phyloP scores from a whole-genome alignment of 2,113 vertebrate species.

The Meleagris gallopavo region DNA sequence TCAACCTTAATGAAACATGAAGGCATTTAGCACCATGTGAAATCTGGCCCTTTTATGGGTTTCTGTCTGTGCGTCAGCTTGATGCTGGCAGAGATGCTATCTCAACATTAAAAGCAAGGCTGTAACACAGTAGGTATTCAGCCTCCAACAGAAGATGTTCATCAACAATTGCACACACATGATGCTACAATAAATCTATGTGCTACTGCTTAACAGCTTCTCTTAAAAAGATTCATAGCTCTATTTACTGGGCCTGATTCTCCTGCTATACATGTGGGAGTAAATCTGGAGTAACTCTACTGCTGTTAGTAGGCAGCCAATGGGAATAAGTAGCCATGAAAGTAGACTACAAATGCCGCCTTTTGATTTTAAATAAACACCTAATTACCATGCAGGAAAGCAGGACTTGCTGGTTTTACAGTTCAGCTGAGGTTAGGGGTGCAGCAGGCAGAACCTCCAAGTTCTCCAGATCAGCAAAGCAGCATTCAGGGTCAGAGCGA shows the following conservation, averaged over 20 bases:
- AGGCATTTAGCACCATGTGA: slow-evolving; percentile 51
- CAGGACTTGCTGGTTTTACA: background rate
- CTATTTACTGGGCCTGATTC: slow-evolving; percentile 60
- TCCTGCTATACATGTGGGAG: background rate
- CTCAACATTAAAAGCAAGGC: slow-evolving; percentile 62
- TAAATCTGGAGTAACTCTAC: slow-evolving; percentile 26
- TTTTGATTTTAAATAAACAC: slow-evolving; percentile 26
- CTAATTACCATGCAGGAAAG: slow-evolving; percentile 26
- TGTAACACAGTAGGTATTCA: slow-evolving; percentile 70
- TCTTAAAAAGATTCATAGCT: slow-evolving; percentile 71
- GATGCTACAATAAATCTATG: slow-evolving; percentile 67
- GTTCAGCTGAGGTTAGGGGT: slow-evolving; percentile 31
- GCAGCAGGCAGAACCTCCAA: background rate
- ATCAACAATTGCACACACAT: slow-evolving; percentile 69
- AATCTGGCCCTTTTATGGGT: slow-evolving; percentile 58
- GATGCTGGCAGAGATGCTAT: slow-evolving; percentile 52
- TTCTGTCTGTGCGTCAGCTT: slow-evolving; percentile 22
- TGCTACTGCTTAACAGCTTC: slow-evolving; percentile 62
- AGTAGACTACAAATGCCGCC: background rate
- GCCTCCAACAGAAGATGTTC: slow-evolving; percentile 64
- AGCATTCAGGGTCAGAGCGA: background rate
- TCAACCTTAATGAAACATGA: slow-evolving; percentile 69
- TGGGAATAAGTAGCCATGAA: background rate
- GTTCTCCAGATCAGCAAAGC: background rate
- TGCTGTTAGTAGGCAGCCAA: background rate